Conservation (phyloP, 2,113 vertebrate genomes). For the Crotalus horridus region DNA sequence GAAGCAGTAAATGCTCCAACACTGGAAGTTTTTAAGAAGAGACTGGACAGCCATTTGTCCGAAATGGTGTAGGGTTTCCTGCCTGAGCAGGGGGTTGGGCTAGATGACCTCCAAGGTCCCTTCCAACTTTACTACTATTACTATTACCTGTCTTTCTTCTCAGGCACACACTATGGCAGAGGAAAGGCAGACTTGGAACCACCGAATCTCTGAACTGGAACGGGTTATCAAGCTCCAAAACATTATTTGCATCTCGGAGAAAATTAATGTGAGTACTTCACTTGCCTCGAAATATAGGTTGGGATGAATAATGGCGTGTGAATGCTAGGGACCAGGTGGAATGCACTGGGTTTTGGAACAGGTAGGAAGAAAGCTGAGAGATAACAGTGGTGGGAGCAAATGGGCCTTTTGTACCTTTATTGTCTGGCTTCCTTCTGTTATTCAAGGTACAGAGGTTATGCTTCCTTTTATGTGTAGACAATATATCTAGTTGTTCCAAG, state of each 20-base stretch:
- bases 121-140: no score
- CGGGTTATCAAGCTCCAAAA: constrained; percentile 66
- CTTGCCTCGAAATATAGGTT: no score
- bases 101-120: no score
- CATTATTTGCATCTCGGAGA: constrained; percentile 63
- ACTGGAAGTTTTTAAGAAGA: no score
- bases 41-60: no score
- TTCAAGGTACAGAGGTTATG: background rate
- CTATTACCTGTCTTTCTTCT: no score
- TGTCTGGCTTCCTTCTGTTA: background rate
- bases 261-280: constrained; percentile 65
- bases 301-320: no score
- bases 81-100: no score
- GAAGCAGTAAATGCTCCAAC: no score
- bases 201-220: constrained; percentile 64
- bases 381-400: background rate
- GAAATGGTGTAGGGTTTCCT: no score
- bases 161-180: constrained; percentile 6
- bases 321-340: background rate
- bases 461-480: background rate
- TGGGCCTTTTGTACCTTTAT: background rate
- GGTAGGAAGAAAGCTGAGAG: background rate
- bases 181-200: constrained; percentile 69
- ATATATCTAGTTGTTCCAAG: background rate
- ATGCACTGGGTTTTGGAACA: background rate